Percentiles rank a stretch among this genome's conserved stretches.
Conservation (phyloP, 2,888 invertebrate species). For the Sympetrum striolatum region DNA sequence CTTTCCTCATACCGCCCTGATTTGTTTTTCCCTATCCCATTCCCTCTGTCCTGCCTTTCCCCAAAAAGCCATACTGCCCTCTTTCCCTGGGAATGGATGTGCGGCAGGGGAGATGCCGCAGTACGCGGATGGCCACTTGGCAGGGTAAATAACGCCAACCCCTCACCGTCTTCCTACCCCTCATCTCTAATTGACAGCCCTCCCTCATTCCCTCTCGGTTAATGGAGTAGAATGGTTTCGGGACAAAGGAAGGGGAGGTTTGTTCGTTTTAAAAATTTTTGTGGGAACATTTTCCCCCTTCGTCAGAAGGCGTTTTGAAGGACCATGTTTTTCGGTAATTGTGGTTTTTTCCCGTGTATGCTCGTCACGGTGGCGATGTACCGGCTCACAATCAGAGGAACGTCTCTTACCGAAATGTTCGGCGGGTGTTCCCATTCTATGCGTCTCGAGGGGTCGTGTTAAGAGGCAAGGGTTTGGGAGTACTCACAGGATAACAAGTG, state of each 20-base stretch:
- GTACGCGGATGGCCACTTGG: background rate
- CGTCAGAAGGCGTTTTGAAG: background rate
- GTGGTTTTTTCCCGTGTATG: no score
- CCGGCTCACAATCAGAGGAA: no score
- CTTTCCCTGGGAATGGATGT: background rate
- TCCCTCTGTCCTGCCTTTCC: no score
- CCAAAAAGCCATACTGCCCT: no score
- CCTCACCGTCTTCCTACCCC: background rate
- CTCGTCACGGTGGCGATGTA: no score
- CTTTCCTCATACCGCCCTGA: no score
- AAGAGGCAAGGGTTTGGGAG: no score
- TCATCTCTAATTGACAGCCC: background rate
- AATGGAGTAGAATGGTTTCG: background rate
- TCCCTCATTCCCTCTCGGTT: background rate
- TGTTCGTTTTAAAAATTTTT: background rate
- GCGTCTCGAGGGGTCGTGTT: no score
- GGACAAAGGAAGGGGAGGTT: background rate
- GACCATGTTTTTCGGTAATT: background rate
- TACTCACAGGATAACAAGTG: no score
- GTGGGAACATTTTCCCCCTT: background rate
- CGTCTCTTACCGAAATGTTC: no score
- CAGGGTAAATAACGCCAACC: background rate
- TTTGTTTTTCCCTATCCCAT: no score
- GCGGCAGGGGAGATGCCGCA: background rate
- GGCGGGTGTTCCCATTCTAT: no score